A percentile compares a stretch with the other conserved stretches of the same genome.
Evolutionary conservation across 1,140 invertebrate species (phyloP).

Genomic region (Delia radicum): DNA sequence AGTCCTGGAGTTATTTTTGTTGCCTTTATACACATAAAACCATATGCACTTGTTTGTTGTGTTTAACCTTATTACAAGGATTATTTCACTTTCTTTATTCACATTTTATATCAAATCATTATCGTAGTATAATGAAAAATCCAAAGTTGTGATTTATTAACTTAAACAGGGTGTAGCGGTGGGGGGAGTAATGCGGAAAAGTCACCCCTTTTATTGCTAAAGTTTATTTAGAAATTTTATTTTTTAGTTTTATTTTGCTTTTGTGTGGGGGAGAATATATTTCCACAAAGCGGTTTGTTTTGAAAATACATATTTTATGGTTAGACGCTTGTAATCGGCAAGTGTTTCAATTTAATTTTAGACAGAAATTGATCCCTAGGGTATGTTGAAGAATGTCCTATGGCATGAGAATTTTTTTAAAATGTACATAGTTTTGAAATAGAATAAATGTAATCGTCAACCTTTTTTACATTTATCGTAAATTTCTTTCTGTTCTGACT

Average conservation of each 20-base stretch:
- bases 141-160: not conserved
- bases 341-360: not conserved
- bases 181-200: too few species aligned
- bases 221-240: not conserved
- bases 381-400: too few species aligned
- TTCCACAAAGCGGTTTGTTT: not conserved
- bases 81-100: not conserved
- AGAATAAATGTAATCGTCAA: too few species aligned
- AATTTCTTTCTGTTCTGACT: too few species aligned
- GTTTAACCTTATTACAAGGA: slow-evolving; percentile 1
- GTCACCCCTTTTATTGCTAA: not conserved
- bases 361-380: not conserved
- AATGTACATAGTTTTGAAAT: not conserved
- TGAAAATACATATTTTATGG: not conserved
- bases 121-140: not conserved
- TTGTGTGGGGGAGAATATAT: not conserved
- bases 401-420: not conserved
- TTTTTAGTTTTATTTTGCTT: not conserved
- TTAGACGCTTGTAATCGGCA: not conserved
- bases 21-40: not conserved
- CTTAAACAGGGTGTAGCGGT: not conserved
- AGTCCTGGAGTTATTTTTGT: not conserved
- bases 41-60: not conserved
- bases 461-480: too few species aligned
- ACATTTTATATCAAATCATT: slow-evolving; percentile 5